Percentiles rank a stretch among this genome's conserved stretches.
Evolutionary conservation across 2,888 invertebrate genomes (phyloP).

Genomic region (Serrognathus titanus): DNA sequence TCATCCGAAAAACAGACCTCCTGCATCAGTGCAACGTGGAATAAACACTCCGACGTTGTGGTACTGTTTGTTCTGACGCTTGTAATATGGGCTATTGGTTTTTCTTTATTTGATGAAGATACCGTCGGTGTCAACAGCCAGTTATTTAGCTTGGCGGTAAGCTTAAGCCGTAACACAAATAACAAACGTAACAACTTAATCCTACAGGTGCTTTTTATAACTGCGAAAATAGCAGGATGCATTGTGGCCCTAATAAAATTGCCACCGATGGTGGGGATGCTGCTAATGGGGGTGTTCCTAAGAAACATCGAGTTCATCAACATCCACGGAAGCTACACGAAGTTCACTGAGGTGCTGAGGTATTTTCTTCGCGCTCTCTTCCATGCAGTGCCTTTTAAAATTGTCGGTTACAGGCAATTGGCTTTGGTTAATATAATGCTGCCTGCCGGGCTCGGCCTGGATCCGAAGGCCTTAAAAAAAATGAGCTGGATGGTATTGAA

Average conservation of each 20-base stretch:
- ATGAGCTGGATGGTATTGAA: conserved; percentile 55
- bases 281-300: conserved; percentile 57
- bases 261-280: conserved; percentile 63
- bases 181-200: conserved; percentile 4
- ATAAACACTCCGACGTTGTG: conserved; percentile 34
- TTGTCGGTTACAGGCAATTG: conserved; percentile 50
- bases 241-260: conserved; percentile 31
- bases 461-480: conserved; percentile 55
- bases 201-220: conserved; percentile 31
- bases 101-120: conserved; percentile 41
- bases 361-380: conserved; percentile 27
- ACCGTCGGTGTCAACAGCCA: conserved; percentile 29
- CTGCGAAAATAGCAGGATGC: conserved; percentile 32
- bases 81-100: conserved; percentile 46
- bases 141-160: conserved; percentile 31
- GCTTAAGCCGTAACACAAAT: conserved; percentile 5
- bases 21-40: conserved; percentile 9
- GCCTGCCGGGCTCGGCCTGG: conserved; percentile 63
- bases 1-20: too few relatives aligned
- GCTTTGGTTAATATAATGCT: conserved; percentile 64
- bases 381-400: not conserved
- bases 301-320: conserved; percentile 51
- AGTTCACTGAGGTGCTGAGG: conserved; percentile 52
- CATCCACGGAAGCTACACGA: conserved; percentile 47
- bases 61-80: conserved; percentile 43